A percentile compares a stretch with the other conserved stretches of the same genome.
Evolutionary conservation across 2,113 vertebrate genomes (phyloP).

Genomic region (Rissa tridactyla): DNA sequence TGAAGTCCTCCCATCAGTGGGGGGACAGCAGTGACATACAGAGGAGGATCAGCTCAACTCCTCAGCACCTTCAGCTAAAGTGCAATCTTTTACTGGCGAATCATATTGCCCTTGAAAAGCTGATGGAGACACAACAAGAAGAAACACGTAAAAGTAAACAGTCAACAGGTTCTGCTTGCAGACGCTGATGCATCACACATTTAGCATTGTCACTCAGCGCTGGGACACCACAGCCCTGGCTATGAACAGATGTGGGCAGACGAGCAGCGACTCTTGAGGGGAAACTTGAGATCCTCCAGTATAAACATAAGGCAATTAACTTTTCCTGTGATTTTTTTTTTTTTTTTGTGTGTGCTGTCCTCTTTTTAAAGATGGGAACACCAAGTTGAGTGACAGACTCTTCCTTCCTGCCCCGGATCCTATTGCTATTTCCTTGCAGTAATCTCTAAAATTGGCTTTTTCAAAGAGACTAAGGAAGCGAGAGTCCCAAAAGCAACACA

Average conservation of each 20-base stretch:
- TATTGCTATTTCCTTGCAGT: background rate
- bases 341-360: background rate
- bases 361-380: background rate
- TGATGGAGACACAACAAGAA: background rate
- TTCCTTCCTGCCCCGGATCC: background rate
- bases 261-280: background rate
- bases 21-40: background rate
- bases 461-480: slow-evolving; percentile 27
- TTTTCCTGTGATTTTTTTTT: background rate
- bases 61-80: background rate
- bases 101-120: background rate
- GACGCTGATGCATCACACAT: fast-evolving
- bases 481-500: background rate
- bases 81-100: background rate
- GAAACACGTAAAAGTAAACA: background rate
- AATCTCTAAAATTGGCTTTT: background rate
- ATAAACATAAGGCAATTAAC: background rate
- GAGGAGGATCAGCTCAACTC: background rate
- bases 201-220: fast-evolving
- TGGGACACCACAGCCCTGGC: background rate
- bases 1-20: background rate
- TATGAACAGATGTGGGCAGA: background rate
- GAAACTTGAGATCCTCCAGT: background rate
- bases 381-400: background rate
- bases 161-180: background rate